Percentiles rank a stretch among this genome's conserved stretches.
Conservation (phyloP, 2,888 invertebrate species). For the Sinopyrophorus schimmeli region DNA sequence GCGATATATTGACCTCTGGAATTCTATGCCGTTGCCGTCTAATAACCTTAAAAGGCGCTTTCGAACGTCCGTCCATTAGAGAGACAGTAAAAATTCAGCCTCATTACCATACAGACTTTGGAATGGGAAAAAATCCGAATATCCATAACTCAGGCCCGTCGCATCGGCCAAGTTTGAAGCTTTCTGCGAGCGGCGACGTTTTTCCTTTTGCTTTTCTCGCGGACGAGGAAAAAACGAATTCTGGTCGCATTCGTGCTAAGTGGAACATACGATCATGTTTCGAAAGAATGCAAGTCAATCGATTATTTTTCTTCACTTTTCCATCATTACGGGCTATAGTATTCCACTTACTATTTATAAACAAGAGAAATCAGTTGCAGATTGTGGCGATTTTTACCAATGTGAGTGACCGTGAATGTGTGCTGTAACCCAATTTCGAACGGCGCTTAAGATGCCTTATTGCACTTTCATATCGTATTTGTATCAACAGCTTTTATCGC, state of each 20-base stretch:
- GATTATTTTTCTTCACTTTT: constrained; percentile 32
- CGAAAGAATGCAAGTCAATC: constrained; percentile 19
- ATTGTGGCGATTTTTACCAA: constrained; percentile 37
- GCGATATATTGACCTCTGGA: constrained; percentile 36
- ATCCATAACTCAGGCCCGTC: constrained; percentile 5
- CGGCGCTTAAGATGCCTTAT: constrained; percentile 40
- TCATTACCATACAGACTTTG: constrained; percentile 16
- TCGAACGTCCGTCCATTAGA: constrained; percentile 18
- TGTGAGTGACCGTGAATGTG: constrained; percentile 45
- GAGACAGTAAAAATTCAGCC: constrained; percentile 7
- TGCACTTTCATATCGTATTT: constrained; percentile 40
- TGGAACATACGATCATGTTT: constrained; percentile 5
- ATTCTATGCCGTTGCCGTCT: constrained; percentile 30
- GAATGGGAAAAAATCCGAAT: background rate
- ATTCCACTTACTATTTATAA: constrained; percentile 48
- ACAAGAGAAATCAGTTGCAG: constrained; percentile 47
- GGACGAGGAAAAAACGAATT: no score
- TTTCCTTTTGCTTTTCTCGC: constrained; percentile 2
- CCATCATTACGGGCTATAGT: constrained; percentile 26
- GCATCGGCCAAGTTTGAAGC: background rate
- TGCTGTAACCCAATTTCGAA: constrained; percentile 49
- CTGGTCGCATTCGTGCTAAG: background rate
- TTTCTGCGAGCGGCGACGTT: background rate
- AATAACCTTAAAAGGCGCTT: constrained; percentile 31
- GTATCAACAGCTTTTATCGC: constrained; percentile 30